Percentiles rank a stretch among this genome's conserved stretches.
phyloP scores from a whole-genome alignment of 1,140 invertebrate genomes.

The Aphis gossypii region DNA sequence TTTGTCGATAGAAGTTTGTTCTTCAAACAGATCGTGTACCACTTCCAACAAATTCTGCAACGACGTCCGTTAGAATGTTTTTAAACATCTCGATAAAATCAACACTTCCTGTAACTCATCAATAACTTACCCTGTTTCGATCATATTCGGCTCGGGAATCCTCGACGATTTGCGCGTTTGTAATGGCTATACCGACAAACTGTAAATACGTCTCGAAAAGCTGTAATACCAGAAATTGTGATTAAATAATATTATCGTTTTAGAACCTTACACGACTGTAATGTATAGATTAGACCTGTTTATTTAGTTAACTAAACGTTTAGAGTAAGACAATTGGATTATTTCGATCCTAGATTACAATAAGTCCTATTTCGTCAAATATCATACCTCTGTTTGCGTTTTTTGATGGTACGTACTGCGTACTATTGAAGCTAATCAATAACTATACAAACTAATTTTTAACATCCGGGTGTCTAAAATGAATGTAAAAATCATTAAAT shows the following conservation, averaged over 20 bases:
- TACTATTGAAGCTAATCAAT: background rate
- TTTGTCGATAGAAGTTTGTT: slow-evolving; percentile 67
- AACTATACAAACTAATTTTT: background rate
- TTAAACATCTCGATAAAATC: background rate
- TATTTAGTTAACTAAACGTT: background rate
- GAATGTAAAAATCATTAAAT: background rate
- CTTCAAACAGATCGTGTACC: slow-evolving; percentile 68
- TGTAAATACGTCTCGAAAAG: slow-evolving; percentile 67
- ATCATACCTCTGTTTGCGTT: background rate
- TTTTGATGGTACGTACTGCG: background rate
- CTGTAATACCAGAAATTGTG: slow-evolving; percentile 61
- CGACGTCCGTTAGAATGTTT: background rate
- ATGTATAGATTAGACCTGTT: background rate
- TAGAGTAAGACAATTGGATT: background rate
- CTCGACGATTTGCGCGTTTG: slow-evolving; percentile 67
- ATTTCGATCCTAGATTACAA: background rate
- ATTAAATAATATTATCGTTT: background rate
- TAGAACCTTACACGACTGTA: background rate
- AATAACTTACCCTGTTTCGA: slow-evolving; percentile 65
- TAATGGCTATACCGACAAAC: slow-evolving; percentile 67
- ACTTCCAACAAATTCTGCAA: slow-evolving; percentile 66
- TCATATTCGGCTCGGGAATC: slow-evolving; percentile 66
- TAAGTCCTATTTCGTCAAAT: background rate
- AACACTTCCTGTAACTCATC: too few species aligned
- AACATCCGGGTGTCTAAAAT: background rate